Evolutionary conservation across 2,888 invertebrate genomes (phyloP), one percentile per base, ranked within the genome.

Genomic region (Yponomeuta cagnagella): DNA sequence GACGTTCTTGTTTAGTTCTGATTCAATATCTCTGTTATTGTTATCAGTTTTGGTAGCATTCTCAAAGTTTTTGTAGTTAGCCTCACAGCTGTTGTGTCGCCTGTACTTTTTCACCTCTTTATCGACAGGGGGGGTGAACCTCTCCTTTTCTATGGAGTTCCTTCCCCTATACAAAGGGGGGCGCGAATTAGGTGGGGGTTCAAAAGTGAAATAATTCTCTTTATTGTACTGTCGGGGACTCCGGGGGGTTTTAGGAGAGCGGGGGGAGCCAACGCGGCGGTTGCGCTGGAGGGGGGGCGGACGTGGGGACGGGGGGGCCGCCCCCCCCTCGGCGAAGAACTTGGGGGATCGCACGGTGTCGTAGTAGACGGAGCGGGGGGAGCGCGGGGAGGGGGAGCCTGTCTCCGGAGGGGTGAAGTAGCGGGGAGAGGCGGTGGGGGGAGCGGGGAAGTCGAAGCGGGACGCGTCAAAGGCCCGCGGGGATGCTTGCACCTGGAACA

Each of bases 171-270:
- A 92, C 70, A 86, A 85, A 74, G 80, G 85, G 0, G 90, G 90
- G 72, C 86, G 80, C 52, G 52, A 12, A 15, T 15, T 58, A 3
- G 52, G 52, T 0, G 87, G 83, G 0, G 86, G 84, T 66, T 92
- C 92, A 73, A 92, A 92, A 0, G 88, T 90, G 68, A 92, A 92
- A 73, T 89, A 92, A 74, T 92, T 92, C 72, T 92, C 92, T 74
- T 92, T 92, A 74, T 92, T 91, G 70, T 80, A 76, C 84, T 89
- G 72, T 85, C 90, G 91, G 4, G 92, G 92, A 74, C 92, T 92
- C 63, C 48, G 43, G 9, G 89, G 86, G 2, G 88, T 76, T 76
- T 85, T 79, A 0, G 89, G 90, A 0, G 90, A 89, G 71, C 82
- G 85, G 0, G 90, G 89, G 74, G 89, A 90, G 58, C 90, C 91